phyloP scores from a whole-genome alignment of 2,888 invertebrate genomes.

The Mylabris sibirica region DNA sequence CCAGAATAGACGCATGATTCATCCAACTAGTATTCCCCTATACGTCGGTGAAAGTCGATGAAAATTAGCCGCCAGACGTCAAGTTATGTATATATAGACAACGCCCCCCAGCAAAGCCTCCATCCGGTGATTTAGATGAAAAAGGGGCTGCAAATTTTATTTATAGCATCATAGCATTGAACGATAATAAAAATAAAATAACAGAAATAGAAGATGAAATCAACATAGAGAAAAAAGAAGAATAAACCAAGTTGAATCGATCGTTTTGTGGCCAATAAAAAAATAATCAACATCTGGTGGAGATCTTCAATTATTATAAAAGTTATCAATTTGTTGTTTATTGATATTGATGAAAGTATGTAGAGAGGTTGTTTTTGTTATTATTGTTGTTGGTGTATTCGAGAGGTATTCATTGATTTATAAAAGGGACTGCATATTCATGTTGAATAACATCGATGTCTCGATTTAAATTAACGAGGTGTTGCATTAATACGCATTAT shows the following conservation, averaged over 20 bases:
- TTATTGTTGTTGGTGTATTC: not conserved
- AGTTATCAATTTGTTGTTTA: conserved; percentile 1
- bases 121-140: conserved; percentile 14
- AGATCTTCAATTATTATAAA: not conserved
- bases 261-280: conserved; percentile 5
- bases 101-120: conserved; percentile 14
- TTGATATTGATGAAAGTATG: not conserved
- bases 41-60: not conserved
- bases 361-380: not conserved
- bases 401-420: conserved; percentile 5
- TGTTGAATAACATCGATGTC: not conserved
- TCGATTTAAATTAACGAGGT: conserved; percentile 12
- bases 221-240: not conserved
- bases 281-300: conserved; percentile 7
- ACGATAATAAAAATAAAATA: not conserved
- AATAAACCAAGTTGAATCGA: not conserved
- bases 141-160: conserved; percentile 11
- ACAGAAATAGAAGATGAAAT: not conserved
- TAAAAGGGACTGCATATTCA: conserved; percentile 14
- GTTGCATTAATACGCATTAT: conserved; percentile 13
- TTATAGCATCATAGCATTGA: not conserved
- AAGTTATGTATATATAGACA: not conserved
- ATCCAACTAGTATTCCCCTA: conserved; percentile 5
- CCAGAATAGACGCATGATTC: conserved; percentile 12
- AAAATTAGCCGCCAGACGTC: conserved; percentile 13